A percentile compares a stretch with the other conserved stretches of the same genome.
phyloP scores from a whole-genome alignment of 2,797 vertebrate species.

The Amazona finschi region DNA sequence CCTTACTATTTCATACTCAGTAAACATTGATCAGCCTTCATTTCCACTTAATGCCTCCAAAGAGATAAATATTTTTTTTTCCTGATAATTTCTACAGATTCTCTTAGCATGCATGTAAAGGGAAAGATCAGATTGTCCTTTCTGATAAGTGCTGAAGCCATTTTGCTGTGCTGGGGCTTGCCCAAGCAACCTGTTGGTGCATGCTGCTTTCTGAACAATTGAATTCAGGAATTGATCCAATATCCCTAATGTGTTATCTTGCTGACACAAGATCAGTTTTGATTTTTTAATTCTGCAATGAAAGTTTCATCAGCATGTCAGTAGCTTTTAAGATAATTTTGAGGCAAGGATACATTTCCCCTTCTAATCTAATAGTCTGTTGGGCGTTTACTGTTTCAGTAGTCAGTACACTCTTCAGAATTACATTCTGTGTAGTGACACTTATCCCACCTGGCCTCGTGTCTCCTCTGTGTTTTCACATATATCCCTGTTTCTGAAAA shows the following conservation, averaged over 20 bases:
- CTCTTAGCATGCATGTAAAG: fast-evolving
- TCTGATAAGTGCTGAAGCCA: background rate
- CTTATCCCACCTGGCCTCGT: background rate
- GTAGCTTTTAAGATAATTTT: background rate
- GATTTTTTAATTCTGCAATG: background rate
- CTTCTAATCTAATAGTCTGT: background rate
- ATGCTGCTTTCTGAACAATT: background rate
- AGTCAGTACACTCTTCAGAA: background rate
- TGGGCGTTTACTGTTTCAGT: background rate
- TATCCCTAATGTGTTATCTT: background rate
- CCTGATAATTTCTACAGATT: background rate
- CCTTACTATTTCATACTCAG: background rate
- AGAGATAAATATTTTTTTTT: background rate
- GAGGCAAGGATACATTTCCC: background rate
- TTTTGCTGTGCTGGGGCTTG: background rate
- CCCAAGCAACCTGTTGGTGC: background rate
- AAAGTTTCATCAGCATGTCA: background rate
- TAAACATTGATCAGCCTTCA: background rate
- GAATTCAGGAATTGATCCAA: background rate
- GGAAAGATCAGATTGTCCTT: background rate
- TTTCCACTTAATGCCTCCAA: background rate
- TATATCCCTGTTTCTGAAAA: background rate
- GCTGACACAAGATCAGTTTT: background rate
- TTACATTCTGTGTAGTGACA: background rate
- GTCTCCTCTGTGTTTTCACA: background rate